Base-by-base conservation (phyloP, 2,113 vertebrate species). In the Oncorhynchus nerka region DNA sequence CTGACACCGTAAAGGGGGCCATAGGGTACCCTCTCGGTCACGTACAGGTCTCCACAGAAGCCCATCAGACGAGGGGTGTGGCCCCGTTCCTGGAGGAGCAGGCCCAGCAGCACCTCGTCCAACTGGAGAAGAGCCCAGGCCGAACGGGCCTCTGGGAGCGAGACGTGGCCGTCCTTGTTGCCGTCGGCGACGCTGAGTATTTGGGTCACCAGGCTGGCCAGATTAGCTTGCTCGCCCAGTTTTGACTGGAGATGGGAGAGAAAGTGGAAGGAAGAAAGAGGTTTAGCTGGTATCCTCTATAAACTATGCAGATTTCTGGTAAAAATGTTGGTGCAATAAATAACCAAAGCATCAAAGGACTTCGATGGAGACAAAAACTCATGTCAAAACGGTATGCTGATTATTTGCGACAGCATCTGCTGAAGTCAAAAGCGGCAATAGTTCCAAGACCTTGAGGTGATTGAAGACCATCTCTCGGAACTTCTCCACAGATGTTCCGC, bases 391-490 rank as follows among this genome's bases (percentile, higher is more conserved):
- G 2, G 8, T 19, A 55, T 19, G 34, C 19, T 20, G 26, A 19
- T 28, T 30, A 30, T 67, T 32, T 45, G 39, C 8, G 39, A 45
- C 39, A 39, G 30, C 28, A 68, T 68, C 30, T 5, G 12, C 12
- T 8, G 32, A 19, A 15, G 28, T 39, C 34, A 5, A 22, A 20
- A 65, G 45, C 34, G 9, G 59, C 16, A 22, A 62, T 11, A 6
- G 3, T 20, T 68, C 11, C 15, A 76, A 75, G 89, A 99, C 97
- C 94, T 98, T 99, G 83, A 99, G 94, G 76, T 97, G 94, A 81
- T 94, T 92, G 28, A 97, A 95, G 48, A 99, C 96, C 98, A 99
- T 99, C 93, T 99, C 96, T 89, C 95, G 95, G 89, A 99, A 99
- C 93, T 97, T 99, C 89, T 99, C 96, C 86, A 99, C 96, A 13